These are phyloP conservation scores for Protobothrops mucrosquamatus DNA, from an alignment of 2,113 vertebrate genomes.

Conservation along the genomic window DNA sequence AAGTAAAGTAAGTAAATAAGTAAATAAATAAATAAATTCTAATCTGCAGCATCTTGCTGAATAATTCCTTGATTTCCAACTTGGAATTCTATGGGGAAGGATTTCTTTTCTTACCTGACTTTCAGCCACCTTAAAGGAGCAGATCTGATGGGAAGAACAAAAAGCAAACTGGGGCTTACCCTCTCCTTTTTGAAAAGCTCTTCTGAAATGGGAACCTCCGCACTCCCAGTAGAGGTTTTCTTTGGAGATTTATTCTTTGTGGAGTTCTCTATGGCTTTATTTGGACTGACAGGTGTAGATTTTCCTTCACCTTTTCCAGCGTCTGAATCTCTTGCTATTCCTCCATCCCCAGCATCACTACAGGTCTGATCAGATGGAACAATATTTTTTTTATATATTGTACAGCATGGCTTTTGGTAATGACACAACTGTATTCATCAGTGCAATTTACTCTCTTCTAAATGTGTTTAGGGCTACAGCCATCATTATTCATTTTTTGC, in stretches of 20 bases:
- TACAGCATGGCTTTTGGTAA: neutral
- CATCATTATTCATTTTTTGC: neutral
- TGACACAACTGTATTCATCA: neutral
- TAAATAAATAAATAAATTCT: too few relatives aligned
- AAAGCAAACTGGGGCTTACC: too few relatives aligned
- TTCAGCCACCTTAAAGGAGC: too few relatives aligned
- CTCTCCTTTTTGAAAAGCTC: too few relatives aligned
- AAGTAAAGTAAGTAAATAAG: too few relatives aligned
- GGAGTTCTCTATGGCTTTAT: neutral
- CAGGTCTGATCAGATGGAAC: neutral
- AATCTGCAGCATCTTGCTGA: too few relatives aligned
- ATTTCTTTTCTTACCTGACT: too few relatives aligned
- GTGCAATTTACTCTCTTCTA: neutral
- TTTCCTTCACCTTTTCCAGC: neutral
- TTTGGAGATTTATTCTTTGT: neutral
- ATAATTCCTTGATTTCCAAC: too few relatives aligned
- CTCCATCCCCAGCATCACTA: neutral
- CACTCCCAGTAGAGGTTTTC: neutral
- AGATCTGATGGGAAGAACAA: too few relatives aligned
- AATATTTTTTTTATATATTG: neutral
- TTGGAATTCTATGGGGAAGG: too few relatives aligned
- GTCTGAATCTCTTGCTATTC: neutral
- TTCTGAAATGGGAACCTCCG: too few relatives aligned
- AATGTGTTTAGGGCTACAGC: neutral
- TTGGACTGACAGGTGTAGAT: neutral